These are phyloP conservation scores for Pseudomugil gertrudae DNA, from an alignment of 2,797 vertebrate genomes.

Conservation along the genomic window DNA sequence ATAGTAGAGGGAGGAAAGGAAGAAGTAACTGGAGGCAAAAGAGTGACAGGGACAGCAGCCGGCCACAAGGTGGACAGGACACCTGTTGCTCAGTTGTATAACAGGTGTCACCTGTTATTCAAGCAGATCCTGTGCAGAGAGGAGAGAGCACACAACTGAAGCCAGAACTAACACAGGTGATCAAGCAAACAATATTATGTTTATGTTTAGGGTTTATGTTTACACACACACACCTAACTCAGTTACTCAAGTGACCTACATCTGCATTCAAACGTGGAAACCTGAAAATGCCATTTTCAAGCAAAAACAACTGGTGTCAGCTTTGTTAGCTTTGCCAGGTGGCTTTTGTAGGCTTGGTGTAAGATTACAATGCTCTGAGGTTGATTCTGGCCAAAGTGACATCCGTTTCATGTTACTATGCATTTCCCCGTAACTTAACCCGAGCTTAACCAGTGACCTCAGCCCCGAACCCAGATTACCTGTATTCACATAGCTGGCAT, in stretches of 20 bases:
- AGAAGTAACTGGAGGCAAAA: slow-evolving; percentile 65
- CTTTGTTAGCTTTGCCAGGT: neutral
- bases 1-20: slow-evolving; percentile 63
- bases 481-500: neutral
- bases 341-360: neutral
- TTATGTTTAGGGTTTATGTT: no score
- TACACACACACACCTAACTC: neutral
- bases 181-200: slow-evolving; percentile 11
- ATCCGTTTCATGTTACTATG: slow-evolving; percentile 4
- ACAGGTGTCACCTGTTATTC: slow-evolving; percentile 73
- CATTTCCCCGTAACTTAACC: neutral
- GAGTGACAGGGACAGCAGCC: slow-evolving; percentile 56
- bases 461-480: neutral
- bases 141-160: slow-evolving; percentile 31
- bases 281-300: neutral
- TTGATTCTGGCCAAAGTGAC: neutral
- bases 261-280: neutral
- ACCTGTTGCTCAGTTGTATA: slow-evolving; percentile 45
- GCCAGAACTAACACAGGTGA: slow-evolving; percentile 10
- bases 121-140: slow-evolving; percentile 79
- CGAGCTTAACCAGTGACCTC: neutral
- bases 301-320: neutral
- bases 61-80: slow-evolving; percentile 41
- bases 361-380: neutral
- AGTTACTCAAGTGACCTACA: neutral